Evolutionary conservation across 53 echinoderm and acorn worm genomes (phyloP), one percentile per base, ranked within the genome.

Genomic region (Apostichopus leukothele): DNA sequence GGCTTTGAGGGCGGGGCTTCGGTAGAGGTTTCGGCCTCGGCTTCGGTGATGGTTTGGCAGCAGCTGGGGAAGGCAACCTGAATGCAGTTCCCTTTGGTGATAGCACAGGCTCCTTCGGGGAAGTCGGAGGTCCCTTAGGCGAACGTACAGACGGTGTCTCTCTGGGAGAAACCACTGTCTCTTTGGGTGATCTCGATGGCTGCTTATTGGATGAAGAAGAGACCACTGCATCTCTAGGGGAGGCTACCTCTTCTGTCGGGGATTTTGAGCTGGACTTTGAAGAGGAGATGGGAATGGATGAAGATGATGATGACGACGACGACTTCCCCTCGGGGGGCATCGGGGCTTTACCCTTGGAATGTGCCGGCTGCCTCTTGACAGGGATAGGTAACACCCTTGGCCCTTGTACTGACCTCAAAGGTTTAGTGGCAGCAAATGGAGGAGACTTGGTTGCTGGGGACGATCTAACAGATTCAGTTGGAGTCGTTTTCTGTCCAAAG

Each of bases 271-370:
- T 71, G 71, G 71, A 19, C 20, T 71, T 14, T 19, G 18, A 57
- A 0, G 18, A 16, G 71, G 5, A 71, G 22, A 20, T 18, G 23
- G 81, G 55, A 9, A 8, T 52, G 52, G n/a, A 50, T n/a, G 50
- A 39, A 39, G 39, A 39, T 39, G 39, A 39, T 0, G 39, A 39
- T 39, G 39, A 39, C 39, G 39, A 27, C 27, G 27, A 52, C 51
- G 79, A 5, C 25, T 84, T 84, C 16, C 9, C n/a, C 10, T 59
- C 84, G 1, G 84, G 84, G 22, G 63, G 60, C 19, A 19, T 10
- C 11, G 85, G 85, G 26, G 85, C 85, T 67, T 85, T 85, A 18
- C 85, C 85, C 85, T 85, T 85, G 39, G 85, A 85, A 85, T 85
- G 85, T 67, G 9, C 27, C 14, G 85, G 26, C 3, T 22, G 66